These are phyloP conservation scores for Archivesica marissinica DNA, from an alignment of 1,140 invertebrate genomes.

Conservation along the genomic window DNA sequence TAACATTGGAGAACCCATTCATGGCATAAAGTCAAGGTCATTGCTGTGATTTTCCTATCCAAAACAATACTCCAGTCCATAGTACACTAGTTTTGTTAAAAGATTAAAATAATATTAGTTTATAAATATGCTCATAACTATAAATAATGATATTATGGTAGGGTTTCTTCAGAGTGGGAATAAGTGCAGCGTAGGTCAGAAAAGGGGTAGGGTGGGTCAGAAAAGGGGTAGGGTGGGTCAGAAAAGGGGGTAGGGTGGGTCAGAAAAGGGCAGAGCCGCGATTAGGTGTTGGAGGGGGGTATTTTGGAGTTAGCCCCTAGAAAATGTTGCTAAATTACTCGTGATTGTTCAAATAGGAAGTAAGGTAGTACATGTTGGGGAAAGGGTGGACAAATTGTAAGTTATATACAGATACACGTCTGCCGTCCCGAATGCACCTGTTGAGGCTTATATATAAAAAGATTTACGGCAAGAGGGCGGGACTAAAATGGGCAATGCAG, in stretches of 20 bases:
- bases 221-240: too few relatives aligned
- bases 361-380: too few relatives aligned
- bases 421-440: not conserved
- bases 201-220: too few relatives aligned
- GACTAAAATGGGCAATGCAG: not conserved
- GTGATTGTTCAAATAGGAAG: too few relatives aligned
- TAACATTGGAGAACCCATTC: not conserved
- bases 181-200: too few relatives aligned
- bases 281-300: too few relatives aligned
- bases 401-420: not conserved
- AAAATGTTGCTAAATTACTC: too few relatives aligned
- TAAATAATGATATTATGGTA: not conserved
- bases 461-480: not conserved
- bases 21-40: not conserved
- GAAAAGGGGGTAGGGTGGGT: too few relatives aligned
- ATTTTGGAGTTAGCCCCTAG: too few relatives aligned
- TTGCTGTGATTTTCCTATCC: constrained; percentile 37
- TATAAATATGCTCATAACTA: not conserved
- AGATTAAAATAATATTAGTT: not conserved
- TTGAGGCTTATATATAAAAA: too few relatives aligned
- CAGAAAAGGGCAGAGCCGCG: too few relatives aligned
- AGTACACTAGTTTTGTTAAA: not conserved
- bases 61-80: not conserved
- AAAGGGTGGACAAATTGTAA: not conserved
- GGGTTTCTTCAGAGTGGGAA: not conserved